Percentiles rank a stretch among this genome's conserved stretches.
Evolutionary conservation across 2,113 vertebrate genomes (phyloP).

Genomic region (Peromyscus californicus): DNA sequence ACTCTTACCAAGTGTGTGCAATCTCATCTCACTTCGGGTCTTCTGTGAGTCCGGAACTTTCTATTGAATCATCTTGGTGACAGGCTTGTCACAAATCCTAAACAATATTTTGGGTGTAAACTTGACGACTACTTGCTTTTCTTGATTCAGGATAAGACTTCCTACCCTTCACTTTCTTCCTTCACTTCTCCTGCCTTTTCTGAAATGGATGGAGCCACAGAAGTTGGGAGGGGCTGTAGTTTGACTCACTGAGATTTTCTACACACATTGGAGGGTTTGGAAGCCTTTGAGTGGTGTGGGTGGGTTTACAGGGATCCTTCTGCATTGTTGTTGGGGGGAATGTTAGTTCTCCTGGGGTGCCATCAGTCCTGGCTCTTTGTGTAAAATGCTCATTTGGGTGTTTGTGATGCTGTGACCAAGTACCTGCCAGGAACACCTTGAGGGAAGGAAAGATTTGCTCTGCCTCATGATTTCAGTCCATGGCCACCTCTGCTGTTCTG

Average conservation of each 20-base stretch:
- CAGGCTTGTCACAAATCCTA: neutral
- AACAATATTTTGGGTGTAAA: neutral
- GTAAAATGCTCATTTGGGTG: neutral
- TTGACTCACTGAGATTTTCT: no score
- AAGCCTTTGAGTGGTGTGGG: neutral
- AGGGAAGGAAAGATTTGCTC: neutral
- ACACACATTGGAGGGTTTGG: no score
- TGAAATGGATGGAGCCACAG: neutral
- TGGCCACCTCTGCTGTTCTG: neutral
- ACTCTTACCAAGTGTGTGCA: neutral
- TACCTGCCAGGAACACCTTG: neutral
- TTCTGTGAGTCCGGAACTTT: neutral
- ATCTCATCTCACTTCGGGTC: neutral
- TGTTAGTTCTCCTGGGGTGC: neutral
- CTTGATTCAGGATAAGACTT: neutral
- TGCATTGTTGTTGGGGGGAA: neutral
- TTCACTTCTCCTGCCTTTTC: neutral
- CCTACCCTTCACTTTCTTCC: neutral
- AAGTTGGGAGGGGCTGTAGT: neutral
- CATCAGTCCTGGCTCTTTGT: neutral
- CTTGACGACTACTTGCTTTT: fast-evolving
- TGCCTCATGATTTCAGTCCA: neutral
- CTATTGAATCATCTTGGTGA: neutral
- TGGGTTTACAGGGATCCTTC: neutral
- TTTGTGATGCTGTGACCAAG: neutral